Base-by-base conservation (phyloP, 2,113 vertebrate genomes). In the Oxygymnocypris stewartii region DNA sequence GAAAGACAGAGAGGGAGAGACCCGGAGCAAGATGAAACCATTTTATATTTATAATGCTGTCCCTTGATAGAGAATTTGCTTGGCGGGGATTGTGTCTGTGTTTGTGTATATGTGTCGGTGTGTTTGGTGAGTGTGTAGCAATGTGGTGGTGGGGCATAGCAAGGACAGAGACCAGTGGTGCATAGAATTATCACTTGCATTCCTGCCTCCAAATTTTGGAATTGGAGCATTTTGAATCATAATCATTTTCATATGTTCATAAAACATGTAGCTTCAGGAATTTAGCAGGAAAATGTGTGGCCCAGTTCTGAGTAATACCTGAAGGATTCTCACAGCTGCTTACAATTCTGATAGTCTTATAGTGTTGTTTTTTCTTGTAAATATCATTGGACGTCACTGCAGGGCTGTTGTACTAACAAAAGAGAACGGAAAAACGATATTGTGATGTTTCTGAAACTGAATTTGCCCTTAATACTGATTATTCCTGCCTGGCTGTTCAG, bases 31-130 rank as follows among this genome's bases (percentile, higher is more conserved):
- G 90, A 93, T 92, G 91, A 92, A 90, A 92, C 51, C 90, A 90
- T 93, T 91, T 94, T 93, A 94, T 94, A 93, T 94, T 94, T 93
- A 90, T 91, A 87, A 88, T 92, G 90, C 89, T 86, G 90, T 93
- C 91, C 92, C 93, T 86, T 87, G 91, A 90, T 91, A 89, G 91
- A 90, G 91, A 92, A 93, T 94, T 91, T 94, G 91, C 94, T 91
- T 79, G 86, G 18, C 31, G 63, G n/a, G 80, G 11, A 18, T 28
- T 51, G 51, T 28, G 37, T 25, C 37, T 44, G 57, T 40, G 67
- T 20, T 7, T 37, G 31, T 69, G 31, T 69, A 6, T 69, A 6
- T 69, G 28, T 67, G 63, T 31, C 4, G 28, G n/a, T 61, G 59
- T n/a, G 23, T 61, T 8, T 61, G 9, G 61, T 13, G 25, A 28